A percentile compares a stretch with the other conserved stretches of the same genome.
These are phyloP conservation scores for Mustelus asterias DNA, from an alignment of 2,113 vertebrate genomes.

Conservation along the genomic window DNA sequence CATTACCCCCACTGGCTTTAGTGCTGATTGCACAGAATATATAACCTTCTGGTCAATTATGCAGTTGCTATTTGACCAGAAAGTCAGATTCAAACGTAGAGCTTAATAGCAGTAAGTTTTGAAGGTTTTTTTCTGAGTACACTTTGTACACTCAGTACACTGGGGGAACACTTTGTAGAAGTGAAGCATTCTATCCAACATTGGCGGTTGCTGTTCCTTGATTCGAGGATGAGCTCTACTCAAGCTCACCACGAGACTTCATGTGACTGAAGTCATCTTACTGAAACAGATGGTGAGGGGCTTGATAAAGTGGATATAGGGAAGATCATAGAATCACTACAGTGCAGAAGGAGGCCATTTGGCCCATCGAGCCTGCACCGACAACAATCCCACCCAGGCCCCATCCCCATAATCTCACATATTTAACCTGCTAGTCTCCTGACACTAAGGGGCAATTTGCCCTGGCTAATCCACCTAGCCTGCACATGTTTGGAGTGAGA, in stretches of 20 bases:
- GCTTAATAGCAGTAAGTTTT: neutral
- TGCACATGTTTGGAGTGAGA: too few relatives aligned
- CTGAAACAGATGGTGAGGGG: too few relatives aligned
- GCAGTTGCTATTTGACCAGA: neutral
- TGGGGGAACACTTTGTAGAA: neutral
- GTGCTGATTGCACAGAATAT: neutral
- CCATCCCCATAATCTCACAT: too few relatives aligned
- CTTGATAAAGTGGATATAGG: too few relatives aligned
- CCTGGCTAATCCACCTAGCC: too few relatives aligned
- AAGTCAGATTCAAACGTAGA: neutral
- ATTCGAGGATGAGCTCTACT: neutral
- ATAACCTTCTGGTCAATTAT: neutral
- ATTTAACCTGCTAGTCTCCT: too few relatives aligned
- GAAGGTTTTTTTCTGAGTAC: neutral
- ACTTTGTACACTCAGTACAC: neutral
- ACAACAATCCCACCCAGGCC: too few relatives aligned
- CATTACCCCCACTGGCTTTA: neutral
- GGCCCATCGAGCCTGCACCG: too few relatives aligned
- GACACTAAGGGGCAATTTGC: too few relatives aligned
- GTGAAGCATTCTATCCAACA: neutral
- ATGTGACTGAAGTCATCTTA: neutral
- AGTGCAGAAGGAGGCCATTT: too few relatives aligned
- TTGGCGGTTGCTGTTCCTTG: neutral
- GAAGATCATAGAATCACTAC: too few relatives aligned
- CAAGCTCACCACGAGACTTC: neutral